Evolutionary conservation across 2,888 invertebrate genomes (phyloP), one percentile per base, ranked within the genome.

Genomic region (Helleia helle): DNA sequence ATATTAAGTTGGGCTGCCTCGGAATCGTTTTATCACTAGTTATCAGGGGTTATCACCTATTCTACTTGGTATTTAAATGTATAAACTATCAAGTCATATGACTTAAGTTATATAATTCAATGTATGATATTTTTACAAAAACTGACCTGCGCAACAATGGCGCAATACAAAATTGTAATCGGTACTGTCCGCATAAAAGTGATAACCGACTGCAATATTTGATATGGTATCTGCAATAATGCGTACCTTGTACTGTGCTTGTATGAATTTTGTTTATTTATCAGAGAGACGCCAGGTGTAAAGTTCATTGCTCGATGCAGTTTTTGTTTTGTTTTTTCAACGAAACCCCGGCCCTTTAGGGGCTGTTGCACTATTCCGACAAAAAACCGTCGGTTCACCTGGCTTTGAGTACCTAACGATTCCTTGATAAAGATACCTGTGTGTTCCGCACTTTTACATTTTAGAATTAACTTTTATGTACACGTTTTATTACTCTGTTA

Each of bases 201-300:
- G 41, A 41, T 48, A 47, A 38, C 31, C 15, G 42, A 41, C 55
- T 58, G 39, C 45, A 43, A 38, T 36, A 13, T 34, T 41, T 24
- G 46, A 41, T 47, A 47, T 43, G 18, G 26, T 38, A 44, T 38
- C 28, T 36, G 30, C 34, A 39, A 47, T 42, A 45, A 36, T 29
- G 40, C 28, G 45, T 46, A 48, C 41, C 41, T 49, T 45, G 49
- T 43, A 45, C 30, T 42, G 42, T n/a, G n/a, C n/a, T n/a, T 45
- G 42, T 43, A 38, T 40, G 26, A 41, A 42, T 47, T 46, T 38
- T 37, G 38, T 39, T 43, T 46, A 40, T 40, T 41, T 43, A 65
- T 56, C 64, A 65, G 65, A 60, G 59, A 49, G n/a, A n/a, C n/a
- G 68, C 81, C 81, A 80, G 80, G 76, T 80, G 80, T 59, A 40